A percentile compares a stretch with the other conserved stretches of the same genome.
These are phyloP conservation scores for Calycopis cecrops DNA, from an alignment of 1,140 invertebrate species.

Conservation along the genomic window DNA sequence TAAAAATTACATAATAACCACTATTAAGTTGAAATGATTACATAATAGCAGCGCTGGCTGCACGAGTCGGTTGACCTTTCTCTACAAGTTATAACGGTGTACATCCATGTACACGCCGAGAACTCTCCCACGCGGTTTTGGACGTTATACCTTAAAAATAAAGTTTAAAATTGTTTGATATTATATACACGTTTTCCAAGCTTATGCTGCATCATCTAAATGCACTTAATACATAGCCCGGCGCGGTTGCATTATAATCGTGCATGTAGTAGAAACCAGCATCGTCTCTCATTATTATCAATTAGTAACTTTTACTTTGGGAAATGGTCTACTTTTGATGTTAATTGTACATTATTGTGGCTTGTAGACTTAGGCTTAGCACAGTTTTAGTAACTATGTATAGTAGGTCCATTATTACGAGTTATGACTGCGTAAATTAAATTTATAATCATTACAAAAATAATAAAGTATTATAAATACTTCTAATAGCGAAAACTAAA, in stretches of 20 bases:
- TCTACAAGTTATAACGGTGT: slow-evolving; percentile 16
- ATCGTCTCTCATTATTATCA: slow-evolving; percentile 6
- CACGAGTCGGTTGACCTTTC: slow-evolving; percentile 20
- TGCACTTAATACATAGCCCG: slow-evolving; percentile 5
- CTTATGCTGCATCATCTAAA: slow-evolving; percentile 6
- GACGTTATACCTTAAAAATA: not conserved
- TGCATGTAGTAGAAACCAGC: not conserved
- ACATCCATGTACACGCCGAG: slow-evolving; percentile 7
- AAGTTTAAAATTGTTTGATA: not conserved
- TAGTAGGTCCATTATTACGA: too few species aligned
- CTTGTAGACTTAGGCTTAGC: not conserved
- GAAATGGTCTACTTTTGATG: not conserved
- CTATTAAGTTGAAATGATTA: slow-evolving; percentile 17
- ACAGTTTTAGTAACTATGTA: not conserved
- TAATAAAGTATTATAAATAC: too few species aligned
- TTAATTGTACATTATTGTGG: too few species aligned
- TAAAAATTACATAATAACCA: slow-evolving; percentile 11
- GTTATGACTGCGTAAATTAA: too few species aligned
- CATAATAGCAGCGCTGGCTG: slow-evolving; percentile 14
- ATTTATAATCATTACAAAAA: too few species aligned
- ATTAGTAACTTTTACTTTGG: slow-evolving; percentile 6
- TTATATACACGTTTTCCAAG: not conserved
- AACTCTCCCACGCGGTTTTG: not conserved
- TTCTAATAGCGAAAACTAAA: too few species aligned
- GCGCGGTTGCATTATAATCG: slow-evolving; percentile 4